Percentiles rank a stretch among this genome's conserved stretches.
These are phyloP conservation scores for Zootoca vivipara DNA, from an alignment of 2,113 vertebrate genomes.

Conservation along the genomic window DNA sequence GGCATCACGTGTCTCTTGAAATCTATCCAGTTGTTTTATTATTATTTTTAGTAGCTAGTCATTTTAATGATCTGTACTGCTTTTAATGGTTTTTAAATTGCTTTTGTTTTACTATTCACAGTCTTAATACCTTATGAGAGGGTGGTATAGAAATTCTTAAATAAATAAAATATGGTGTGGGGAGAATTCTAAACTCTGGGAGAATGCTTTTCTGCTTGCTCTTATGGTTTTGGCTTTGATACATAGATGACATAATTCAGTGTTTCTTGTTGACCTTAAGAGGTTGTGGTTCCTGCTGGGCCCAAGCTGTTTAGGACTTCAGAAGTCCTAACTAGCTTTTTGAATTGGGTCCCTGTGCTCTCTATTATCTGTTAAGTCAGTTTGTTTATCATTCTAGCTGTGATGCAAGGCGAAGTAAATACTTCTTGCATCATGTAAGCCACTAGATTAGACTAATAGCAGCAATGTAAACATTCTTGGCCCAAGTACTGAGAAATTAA, in stretches of 20 bases:
- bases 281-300: no score
- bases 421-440: conserved; percentile 57
- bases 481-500: background rate
- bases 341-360: background rate
- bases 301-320: background rate
- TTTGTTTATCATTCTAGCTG: conserved; percentile 24
- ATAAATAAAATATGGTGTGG: background rate
- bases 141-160: no score
- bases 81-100: no score
- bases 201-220: background rate
- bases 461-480: conserved; percentile 23
- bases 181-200: background rate
- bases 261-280: background rate
- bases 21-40: no score
- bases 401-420: conserved; percentile 50
- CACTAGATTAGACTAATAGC: conserved; percentile 41
- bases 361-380: conserved; percentile 28
- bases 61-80: no score
- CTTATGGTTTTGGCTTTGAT: background rate
- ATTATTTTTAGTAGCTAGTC: no score
- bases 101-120: no score
- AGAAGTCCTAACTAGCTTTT: background rate
- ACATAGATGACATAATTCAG: background rate
- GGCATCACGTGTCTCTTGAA: no score
- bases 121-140: no score